Evolutionary conservation across 2,113 vertebrate species (phyloP).

Genomic region (Pterocles burchelli): DNA sequence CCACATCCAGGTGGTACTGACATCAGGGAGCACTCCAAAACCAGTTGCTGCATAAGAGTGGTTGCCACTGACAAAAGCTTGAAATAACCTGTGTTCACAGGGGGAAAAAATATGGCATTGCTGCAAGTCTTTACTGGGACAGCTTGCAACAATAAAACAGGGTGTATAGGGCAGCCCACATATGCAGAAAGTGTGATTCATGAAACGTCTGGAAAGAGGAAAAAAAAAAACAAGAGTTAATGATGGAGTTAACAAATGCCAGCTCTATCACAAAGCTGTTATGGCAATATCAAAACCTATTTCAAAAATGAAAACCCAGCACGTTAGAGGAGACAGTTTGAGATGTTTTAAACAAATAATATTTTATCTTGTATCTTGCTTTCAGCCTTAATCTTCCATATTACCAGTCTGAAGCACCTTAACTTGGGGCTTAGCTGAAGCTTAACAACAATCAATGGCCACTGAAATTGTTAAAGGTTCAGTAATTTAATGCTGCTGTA

Average conservation of each 20-base stretch:
- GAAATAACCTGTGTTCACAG: slow-evolving; percentile 89
- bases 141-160: slow-evolving; percentile 83
- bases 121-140: slow-evolving; percentile 85
- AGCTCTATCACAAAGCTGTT: not conserved
- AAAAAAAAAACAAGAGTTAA: slow-evolving; percentile 30
- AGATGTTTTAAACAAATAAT: not conserved
- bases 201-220: slow-evolving; percentile 85
- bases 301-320: not conserved
- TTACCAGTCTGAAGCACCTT: not conserved
- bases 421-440: not conserved
- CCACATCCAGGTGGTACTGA: slow-evolving; percentile 83
- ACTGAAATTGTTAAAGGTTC: not conserved
- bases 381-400: not conserved
- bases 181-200: slow-evolving; percentile 82
- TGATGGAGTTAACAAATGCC: not conserved
- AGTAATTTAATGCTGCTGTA: not conserved
- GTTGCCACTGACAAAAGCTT: slow-evolving; percentile 89
- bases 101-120: slow-evolving; percentile 86
- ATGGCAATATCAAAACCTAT: not conserved
- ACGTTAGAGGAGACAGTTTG: accelerated
- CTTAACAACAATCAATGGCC: not conserved
- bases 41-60: slow-evolving; percentile 87
- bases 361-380: not conserved
- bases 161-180: slow-evolving; percentile 77
- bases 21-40: slow-evolving; percentile 90